phyloP scores from a whole-genome alignment of 2,797 vertebrate genomes.

The Acanthopagrus latus region DNA sequence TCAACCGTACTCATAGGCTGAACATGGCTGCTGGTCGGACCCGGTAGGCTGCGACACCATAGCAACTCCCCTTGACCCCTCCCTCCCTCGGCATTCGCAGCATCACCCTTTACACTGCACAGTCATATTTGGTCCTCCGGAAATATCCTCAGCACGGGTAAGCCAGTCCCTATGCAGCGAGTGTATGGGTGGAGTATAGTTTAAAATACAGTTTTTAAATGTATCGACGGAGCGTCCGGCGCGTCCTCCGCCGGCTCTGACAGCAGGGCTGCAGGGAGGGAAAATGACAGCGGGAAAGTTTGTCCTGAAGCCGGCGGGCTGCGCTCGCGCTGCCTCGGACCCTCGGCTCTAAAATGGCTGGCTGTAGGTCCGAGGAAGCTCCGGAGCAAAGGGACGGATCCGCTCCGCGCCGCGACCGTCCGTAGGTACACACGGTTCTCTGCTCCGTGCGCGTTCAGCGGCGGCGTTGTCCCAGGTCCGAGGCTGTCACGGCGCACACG shows the following conservation, averaged over 20 bases:
- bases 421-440: constrained; percentile 52
- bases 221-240: constrained; percentile 64
- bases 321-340: constrained; percentile 84
- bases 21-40: constrained; percentile 83
- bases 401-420: constrained; percentile 33
- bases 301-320: constrained; percentile 60
- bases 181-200: constrained; percentile 85
- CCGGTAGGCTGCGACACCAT: constrained; percentile 87
- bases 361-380: constrained; percentile 85
- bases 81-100: constrained; percentile 81
- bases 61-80: constrained; percentile 85
- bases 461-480: constrained; percentile 78
- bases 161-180: constrained; percentile 87
- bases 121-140: constrained; percentile 92
- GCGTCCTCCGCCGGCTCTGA: constrained; percentile 59
- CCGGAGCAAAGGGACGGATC: constrained; percentile 46
- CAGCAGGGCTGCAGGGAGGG: constrained; percentile 19
- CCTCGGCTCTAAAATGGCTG: constrained; percentile 90
- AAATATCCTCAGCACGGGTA: constrained; percentile 88
- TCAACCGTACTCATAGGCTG: constrained; percentile 80
- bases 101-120: constrained; percentile 87
- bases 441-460: constrained; percentile 11
- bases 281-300: constrained; percentile 79
- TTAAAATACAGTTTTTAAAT: constrained; percentile 83
- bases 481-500: constrained; percentile 76